phyloP scores from a whole-genome alignment of 2,888 invertebrate genomes.

The Xanthia icteritia region DNA sequence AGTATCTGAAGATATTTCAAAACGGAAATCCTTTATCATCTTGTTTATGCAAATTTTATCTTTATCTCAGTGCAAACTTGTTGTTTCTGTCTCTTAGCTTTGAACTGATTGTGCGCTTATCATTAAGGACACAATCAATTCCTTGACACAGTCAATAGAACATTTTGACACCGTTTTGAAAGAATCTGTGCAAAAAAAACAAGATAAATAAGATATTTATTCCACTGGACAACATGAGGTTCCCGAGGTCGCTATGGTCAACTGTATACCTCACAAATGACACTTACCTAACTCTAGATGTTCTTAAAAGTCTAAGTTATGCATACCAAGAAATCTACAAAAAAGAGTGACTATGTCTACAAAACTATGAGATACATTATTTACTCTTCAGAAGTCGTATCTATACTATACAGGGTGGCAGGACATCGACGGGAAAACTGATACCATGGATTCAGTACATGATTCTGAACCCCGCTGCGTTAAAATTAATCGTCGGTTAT shows the following conservation, averaged over 20 bases:
- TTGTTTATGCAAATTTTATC: slow-evolving; percentile 32
- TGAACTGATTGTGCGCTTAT: slow-evolving; percentile 26
- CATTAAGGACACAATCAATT: slow-evolving; percentile 6
- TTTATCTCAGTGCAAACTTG: slow-evolving; percentile 12
- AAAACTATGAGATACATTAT: not conserved
- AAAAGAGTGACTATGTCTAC: not conserved
- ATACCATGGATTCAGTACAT: too few relatives aligned
- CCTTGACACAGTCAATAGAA: slow-evolving; percentile 6
- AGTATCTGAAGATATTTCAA: too few relatives aligned
- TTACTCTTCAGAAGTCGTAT: not conserved
- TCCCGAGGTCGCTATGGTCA: not conserved
- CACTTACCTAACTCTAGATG: not conserved
- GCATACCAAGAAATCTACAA: too few relatives aligned
- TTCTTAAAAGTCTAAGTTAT: not conserved
- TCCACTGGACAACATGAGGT: not conserved
- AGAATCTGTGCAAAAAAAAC: not conserved
- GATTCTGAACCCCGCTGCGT: too few relatives aligned
- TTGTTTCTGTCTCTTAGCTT: not conserved
- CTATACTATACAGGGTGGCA: too few relatives aligned
- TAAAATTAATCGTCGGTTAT: too few relatives aligned
- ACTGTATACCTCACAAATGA: not conserved
- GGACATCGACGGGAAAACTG: too few relatives aligned
- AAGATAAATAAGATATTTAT: not conserved
- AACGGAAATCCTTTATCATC: not conserved
- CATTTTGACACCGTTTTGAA: not conserved